These are phyloP conservation scores for Typhlichthys subterraneus DNA, from an alignment of 2,797 vertebrate genomes.

Conservation along the genomic window DNA sequence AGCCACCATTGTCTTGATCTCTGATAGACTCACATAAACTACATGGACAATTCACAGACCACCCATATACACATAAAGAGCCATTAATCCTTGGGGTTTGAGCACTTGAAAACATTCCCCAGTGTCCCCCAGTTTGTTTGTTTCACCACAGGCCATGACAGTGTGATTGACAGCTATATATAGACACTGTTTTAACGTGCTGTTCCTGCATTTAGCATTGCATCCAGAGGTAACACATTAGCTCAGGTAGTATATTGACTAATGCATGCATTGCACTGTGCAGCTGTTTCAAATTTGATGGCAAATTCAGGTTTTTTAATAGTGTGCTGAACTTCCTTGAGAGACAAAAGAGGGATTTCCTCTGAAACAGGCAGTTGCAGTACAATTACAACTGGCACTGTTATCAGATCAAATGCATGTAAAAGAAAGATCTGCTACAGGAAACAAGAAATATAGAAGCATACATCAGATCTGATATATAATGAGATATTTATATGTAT, in stretches of 20 bases:
- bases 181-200: constrained; percentile 66
- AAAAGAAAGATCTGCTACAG: constrained; percentile 45
- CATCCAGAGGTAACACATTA: constrained; percentile 57
- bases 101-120: constrained; percentile 60
- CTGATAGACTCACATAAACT: constrained; percentile 61
- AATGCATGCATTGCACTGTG: constrained; percentile 64
- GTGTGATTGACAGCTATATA: constrained; percentile 66
- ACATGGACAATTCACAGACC: constrained; percentile 62
- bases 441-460: constrained; percentile 18
- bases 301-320: constrained; percentile 74
- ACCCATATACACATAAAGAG: constrained; percentile 68
- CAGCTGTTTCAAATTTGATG: constrained; percentile 74
- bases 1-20: constrained; percentile 36
- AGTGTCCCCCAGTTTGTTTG: constrained; percentile 47
- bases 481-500: constrained; percentile 7
- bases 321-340: constrained; percentile 75
- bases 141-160: constrained; percentile 60
- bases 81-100: constrained; percentile 60
- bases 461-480: constrained; percentile 2
- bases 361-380: constrained; percentile 68
- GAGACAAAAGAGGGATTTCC: constrained; percentile 84
- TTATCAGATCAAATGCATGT: constrained; percentile 68
- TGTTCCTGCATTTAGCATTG: constrained; percentile 62
- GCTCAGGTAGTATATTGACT: constrained; percentile 64
- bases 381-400: constrained; percentile 57